Evolutionary conservation across 1,140 invertebrate genomes (phyloP).

Genomic region (Arctopsyche grandis): DNA sequence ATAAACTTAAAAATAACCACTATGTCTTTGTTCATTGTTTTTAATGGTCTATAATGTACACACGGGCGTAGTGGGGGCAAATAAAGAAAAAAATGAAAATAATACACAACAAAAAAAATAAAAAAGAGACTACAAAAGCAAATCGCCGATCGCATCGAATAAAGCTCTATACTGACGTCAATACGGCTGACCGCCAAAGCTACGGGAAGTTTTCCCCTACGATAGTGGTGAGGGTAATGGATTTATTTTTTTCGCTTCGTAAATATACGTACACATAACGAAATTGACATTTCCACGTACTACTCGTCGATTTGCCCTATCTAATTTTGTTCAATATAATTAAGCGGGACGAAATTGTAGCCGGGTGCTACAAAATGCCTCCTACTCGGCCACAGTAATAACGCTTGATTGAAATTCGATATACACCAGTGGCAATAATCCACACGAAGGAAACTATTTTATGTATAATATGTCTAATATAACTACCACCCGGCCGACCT

Average conservation of each 20-base stretch:
- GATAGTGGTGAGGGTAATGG: constrained; percentile 5
- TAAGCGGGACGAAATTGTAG: constrained; percentile 16
- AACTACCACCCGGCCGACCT: no score
- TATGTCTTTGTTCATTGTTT: constrained; percentile 1
- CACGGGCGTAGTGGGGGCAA: background rate
- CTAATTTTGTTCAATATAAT: constrained; percentile 14
- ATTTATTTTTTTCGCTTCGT: background rate
- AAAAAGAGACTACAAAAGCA: background rate
- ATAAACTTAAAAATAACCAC: background rate
- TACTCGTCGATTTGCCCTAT: background rate
- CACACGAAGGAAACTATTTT: no score
- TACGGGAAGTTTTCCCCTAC: background rate
- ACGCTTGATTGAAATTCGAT: constrained; percentile 20
- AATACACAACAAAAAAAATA: background rate
- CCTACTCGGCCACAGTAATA: background rate
- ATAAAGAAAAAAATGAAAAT: background rate
- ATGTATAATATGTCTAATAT: no score
- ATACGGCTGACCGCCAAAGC: background rate
- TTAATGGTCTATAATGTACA: background rate
- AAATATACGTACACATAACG: background rate
- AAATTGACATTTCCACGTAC: background rate
- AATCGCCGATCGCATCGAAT: background rate
- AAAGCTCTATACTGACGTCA: background rate
- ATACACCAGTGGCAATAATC: background rate
- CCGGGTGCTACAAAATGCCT: background rate